Percentiles rank a stretch among this genome's conserved stretches.
These are phyloP conservation scores for Escarpia spicata DNA, from an alignment of 2,888 invertebrate species.

Conservation along the genomic window DNA sequence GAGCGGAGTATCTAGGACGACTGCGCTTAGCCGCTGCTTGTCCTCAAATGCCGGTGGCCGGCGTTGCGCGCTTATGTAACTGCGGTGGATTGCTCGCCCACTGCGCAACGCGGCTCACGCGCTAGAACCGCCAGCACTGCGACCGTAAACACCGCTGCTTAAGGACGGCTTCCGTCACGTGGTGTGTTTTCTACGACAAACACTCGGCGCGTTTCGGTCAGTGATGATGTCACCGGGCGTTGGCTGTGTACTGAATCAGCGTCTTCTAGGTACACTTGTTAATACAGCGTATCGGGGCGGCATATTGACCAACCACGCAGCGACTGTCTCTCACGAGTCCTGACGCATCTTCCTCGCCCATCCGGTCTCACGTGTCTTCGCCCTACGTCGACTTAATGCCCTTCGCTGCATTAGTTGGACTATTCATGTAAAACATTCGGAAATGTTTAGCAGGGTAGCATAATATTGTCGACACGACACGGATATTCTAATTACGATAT, in stretches of 20 bases:
- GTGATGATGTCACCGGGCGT: constrained; percentile 3
- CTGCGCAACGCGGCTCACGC: not conserved
- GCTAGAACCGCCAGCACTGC: not conserved
- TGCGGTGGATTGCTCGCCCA: not conserved
- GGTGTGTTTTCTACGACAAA: constrained; percentile 4
- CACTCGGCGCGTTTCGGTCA: constrained; percentile 1
- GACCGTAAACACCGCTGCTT: not conserved
- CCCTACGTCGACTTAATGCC: not conserved
- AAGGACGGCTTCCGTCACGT: not conserved
- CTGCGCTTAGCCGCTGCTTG: not conserved
- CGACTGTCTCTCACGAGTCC: too few relatives aligned
- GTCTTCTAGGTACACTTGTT: not conserved
- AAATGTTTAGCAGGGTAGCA: not conserved
- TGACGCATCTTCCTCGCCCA: not conserved
- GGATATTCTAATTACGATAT: not conserved
- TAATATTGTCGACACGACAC: not conserved
- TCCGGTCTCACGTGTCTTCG: not conserved
- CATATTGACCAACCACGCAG: not conserved
- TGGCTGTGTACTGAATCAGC: not conserved
- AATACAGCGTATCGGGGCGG: not conserved
- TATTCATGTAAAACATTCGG: not conserved
- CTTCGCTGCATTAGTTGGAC: not conserved
- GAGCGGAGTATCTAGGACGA: not conserved
- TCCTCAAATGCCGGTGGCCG: not conserved
- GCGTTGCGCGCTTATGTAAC: not conserved